phyloP scores from a whole-genome alignment of 1,140 invertebrate species.

The Oryctes rhinoceros region DNA sequence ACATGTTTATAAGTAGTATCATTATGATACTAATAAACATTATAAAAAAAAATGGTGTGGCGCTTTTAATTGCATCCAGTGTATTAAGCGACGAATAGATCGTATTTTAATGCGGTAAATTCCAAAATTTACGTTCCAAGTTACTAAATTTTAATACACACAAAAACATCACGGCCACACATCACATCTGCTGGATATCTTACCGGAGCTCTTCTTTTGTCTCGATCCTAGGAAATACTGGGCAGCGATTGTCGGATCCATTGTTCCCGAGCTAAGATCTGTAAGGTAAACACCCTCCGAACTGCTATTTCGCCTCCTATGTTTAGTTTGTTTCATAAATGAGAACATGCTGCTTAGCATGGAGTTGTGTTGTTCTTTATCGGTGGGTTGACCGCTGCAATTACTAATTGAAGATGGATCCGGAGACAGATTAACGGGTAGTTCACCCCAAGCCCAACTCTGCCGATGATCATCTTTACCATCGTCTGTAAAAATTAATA shows the following conservation, averaged over 20 bases:
- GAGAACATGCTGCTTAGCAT: conserved; percentile 91
- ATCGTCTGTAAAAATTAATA: conserved; percentile 59
- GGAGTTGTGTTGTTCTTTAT: conserved; percentile 71
- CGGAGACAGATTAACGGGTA: conserved; percentile 72
- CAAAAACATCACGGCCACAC: neutral
- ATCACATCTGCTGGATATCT: neutral
- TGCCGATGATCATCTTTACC: conserved; percentile 65
- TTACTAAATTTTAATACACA: neutral
- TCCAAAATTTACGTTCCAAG: neutral
- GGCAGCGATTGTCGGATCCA: conserved; percentile 89
- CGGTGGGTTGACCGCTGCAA: conserved; percentile 54
- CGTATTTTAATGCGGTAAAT: too few species aligned
- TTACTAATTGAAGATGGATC: conserved; percentile 49
- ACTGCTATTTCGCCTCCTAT: conserved; percentile 74
- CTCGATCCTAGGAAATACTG: conserved; percentile 80
- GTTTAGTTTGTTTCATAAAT: conserved; percentile 86
- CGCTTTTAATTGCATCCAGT: too few species aligned
- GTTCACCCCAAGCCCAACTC: conserved; percentile 97
- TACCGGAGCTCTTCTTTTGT: conserved; percentile 59
- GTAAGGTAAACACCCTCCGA: conserved; percentile 91
- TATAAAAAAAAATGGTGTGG: too few species aligned
- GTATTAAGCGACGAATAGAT: too few species aligned
- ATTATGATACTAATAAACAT: too few species aligned
- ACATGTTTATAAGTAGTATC: too few species aligned
- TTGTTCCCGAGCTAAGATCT: conserved; percentile 86